Evolutionary conservation across 2,888 invertebrate genomes (phyloP).

Genomic region (Carterocephalus palaemon): DNA sequence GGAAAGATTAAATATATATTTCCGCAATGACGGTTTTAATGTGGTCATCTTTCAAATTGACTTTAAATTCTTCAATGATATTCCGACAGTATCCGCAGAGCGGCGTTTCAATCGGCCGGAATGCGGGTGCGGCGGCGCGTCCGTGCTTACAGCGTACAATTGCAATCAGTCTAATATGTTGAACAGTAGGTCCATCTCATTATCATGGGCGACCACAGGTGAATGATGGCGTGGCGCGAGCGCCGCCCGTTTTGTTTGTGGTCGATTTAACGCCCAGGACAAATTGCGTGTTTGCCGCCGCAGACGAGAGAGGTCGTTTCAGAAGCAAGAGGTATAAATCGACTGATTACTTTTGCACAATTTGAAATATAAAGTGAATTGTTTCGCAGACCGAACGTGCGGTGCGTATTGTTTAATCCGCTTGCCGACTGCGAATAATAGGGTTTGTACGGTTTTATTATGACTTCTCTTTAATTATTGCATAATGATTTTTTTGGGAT

Average conservation of each 20-base stretch:
- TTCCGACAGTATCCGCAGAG: conserved; percentile 22
- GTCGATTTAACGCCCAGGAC: conserved; percentile 76
- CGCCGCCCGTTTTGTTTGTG: conserved; percentile 74
- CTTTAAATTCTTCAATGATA: conserved; percentile 34
- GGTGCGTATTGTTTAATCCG: conserved; percentile 34
- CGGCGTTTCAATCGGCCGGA: conserved; percentile 52
- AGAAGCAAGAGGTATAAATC: conserved; percentile 57
- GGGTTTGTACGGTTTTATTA: conserved; percentile 32
- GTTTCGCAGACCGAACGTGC: conserved; percentile 36
- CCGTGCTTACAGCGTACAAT: conserved; percentile 55
- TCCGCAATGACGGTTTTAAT: too few species aligned
- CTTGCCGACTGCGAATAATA: conserved; percentile 34
- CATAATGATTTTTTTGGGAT: conserved; percentile 34
- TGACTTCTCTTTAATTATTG: conserved; percentile 34
- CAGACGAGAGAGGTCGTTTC: conserved; percentile 67
- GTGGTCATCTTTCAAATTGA: conserved; percentile 37
- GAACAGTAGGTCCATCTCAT: conserved; percentile 76
- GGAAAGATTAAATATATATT: too few species aligned
- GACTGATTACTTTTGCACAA: conserved; percentile 59
- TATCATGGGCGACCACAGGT: conserved; percentile 76
- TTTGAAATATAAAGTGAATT: conserved; percentile 54
- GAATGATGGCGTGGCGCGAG: conserved; percentile 69
- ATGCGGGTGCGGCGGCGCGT: conserved; percentile 47
- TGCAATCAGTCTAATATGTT: conserved; percentile 78
- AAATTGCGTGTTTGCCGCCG: conserved; percentile 75